phyloP scores from a whole-genome alignment of 1,140 invertebrate species.

The Hestina assimilis region DNA sequence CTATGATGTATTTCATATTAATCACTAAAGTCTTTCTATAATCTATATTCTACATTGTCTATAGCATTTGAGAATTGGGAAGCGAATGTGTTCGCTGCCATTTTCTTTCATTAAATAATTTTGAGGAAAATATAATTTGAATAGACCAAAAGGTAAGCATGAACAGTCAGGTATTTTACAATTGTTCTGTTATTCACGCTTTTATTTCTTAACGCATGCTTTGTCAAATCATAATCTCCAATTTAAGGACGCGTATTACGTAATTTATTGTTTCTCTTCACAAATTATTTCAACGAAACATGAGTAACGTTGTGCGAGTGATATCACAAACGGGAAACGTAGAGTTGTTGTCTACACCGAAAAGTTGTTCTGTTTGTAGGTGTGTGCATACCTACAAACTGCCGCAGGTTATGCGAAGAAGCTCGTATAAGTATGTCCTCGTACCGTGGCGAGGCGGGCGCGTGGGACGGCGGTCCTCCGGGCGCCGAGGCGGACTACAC shows the following conservation, averaged over 20 bases:
- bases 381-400: conserved; percentile 79
- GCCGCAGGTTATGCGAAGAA: conserved; percentile 76
- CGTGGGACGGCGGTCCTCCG: conserved; percentile 74
- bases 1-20: no score
- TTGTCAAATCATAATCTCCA: conserved; percentile 37
- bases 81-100: conserved; percentile 71
- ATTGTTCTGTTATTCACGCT: conserved; percentile 37
- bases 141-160: conserved; percentile 65
- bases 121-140: conserved; percentile 41
- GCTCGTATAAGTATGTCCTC: conserved; percentile 71
- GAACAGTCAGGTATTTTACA: conserved; percentile 43
- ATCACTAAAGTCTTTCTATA: no score
- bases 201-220: conserved; percentile 49
- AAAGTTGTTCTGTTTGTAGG: conserved; percentile 80
- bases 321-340: conserved; percentile 52
- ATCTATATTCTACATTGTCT: conserved; percentile 31
- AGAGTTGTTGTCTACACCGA: conserved; percentile 77
- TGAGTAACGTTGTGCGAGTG: conserved; percentile 47
- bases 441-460: conserved; percentile 61
- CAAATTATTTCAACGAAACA: conserved; percentile 57
- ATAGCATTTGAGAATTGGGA: conserved; percentile 48
- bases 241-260: conserved; percentile 61
- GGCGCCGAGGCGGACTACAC: conserved; percentile 69
- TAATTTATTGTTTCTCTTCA: conserved; percentile 72
- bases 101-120: conserved; percentile 59